A percentile compares a stretch with the other conserved stretches of the same genome.
Conservation (phyloP, 2,888 invertebrate genomes). For the Oithona nana region DNA sequence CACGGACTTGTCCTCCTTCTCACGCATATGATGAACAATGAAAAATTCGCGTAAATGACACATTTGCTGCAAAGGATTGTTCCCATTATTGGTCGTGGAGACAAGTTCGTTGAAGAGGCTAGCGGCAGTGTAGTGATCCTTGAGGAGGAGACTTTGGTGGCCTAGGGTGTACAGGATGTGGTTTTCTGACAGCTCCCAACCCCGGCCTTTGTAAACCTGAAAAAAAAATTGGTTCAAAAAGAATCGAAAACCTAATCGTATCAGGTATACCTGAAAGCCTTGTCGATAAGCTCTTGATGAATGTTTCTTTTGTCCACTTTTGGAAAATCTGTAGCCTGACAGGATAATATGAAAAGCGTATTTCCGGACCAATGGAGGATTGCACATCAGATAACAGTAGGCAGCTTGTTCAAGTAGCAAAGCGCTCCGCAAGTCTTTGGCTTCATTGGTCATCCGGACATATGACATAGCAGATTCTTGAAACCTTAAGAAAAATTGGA, state of each 20-base stretch:
- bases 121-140: constrained; percentile 8
- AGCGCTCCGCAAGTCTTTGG: constrained; percentile 8
- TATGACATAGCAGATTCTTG: constrained; percentile 6
- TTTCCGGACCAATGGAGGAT: constrained; percentile 8
- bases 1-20: constrained; percentile 9
- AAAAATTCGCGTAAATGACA: constrained; percentile 16
- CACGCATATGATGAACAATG: constrained; percentile 12
- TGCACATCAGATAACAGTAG: constrained; percentile 5
- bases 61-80: constrained; percentile 15
- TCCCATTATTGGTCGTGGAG: not conserved
- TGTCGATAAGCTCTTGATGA: constrained; percentile 12
- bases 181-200: constrained; percentile 8
- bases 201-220: constrained; percentile 14
- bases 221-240: not conserved
- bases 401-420: constrained; percentile 16
- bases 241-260: not conserved
- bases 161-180: constrained; percentile 16
- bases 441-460: constrained; percentile 11
- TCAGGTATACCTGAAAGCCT: constrained; percentile 9
- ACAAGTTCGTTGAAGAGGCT: constrained; percentile 11
- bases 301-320: constrained; percentile 15
- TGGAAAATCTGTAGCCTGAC: constrained; percentile 13
- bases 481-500: not conserved
- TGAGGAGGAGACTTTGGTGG: constrained; percentile 14
- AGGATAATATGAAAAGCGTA: constrained; percentile 16